Base-by-base conservation (phyloP, 2,888 invertebrate species). In the Trisateles emortualis region DNA sequence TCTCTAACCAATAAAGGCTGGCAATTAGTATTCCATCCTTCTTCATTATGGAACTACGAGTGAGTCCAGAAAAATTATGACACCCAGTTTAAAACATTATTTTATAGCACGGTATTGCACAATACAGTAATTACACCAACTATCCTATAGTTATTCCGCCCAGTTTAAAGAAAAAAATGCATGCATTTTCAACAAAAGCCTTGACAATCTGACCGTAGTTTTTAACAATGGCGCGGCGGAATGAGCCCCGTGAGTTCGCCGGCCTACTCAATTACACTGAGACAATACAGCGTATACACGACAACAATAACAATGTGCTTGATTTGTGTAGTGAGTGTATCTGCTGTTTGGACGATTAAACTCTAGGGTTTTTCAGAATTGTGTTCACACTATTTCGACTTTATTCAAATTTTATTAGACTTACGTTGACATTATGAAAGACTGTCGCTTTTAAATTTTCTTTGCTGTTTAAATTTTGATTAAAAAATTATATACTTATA, bases 251-350 rank as follows among this genome's bases (percentile, higher is more conserved):
- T 46, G 51, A 62, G 51, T 61, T 67, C 42, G 43, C 51, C 57
- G 58, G 52, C 62, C 67, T 68, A 68, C 64, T 68, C 65, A 68
- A 68, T 68, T 68, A 68, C 62, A 64, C 41, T 30, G 62, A 64
- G 65, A 68, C 68, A 67, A 64, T 67, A 55, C 49, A 55, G 62
- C 62, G 59, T 62, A 52, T 62, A 64, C 47, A 45, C 55, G 49
- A 67, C n/a, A n/a, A n/a, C n/a, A n/a, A n/a, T n/a, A 67, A 64
- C 64, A 67, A 62, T 67, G 50, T 35, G 13, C 48, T 40, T 35
- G 40, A 41, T 48, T 48, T 48, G 24, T 32, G 41, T 33, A 33
- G n/a, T 32, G 0, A 33, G n/a, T 32, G 0, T 11, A 6, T 10
- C 1, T 17, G 22, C 2, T 16, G 26, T 24, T 2, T n/a, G 24